These are phyloP conservation scores for Gymnoscopelus microlampas DNA, from an alignment of 2,797 vertebrate species.

Conservation along the genomic window DNA sequence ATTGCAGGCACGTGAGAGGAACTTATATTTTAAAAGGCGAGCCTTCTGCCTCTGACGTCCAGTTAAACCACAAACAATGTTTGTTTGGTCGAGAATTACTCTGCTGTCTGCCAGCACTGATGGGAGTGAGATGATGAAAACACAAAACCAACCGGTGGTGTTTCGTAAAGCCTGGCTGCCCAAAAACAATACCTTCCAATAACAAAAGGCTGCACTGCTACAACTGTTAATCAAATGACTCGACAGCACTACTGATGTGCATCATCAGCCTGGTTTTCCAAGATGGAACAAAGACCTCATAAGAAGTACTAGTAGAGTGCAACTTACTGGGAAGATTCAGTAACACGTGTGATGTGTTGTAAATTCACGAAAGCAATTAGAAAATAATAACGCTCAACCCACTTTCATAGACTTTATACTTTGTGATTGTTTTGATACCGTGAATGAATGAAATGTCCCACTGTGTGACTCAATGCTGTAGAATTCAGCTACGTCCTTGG, in stretches of 20 bases:
- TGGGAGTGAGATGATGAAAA: constrained; percentile 52
- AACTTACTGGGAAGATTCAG: constrained; percentile 47
- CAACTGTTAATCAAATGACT: constrained; percentile 61
- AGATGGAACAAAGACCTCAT: constrained; percentile 29
- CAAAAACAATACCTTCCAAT: constrained; percentile 81
- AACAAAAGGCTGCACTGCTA: constrained; percentile 42
- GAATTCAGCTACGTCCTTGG: too few species aligned
- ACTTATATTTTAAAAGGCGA: neutral
- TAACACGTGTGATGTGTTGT: constrained; percentile 24
- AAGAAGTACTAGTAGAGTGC: constrained; percentile 37
- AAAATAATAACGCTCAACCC: constrained; percentile 10
- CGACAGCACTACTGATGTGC: constrained; percentile 32
- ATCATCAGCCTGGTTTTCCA: constrained; percentile 37
- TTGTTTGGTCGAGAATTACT: constrained; percentile 34
- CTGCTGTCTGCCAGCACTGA: constrained; percentile 31
- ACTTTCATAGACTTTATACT: too few species aligned
- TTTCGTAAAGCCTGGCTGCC: constrained; percentile 68
- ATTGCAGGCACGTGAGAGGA: neutral
- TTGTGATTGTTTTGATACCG: too few species aligned
- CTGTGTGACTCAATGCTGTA: too few species aligned
- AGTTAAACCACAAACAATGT: constrained; percentile 40
- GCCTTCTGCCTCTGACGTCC: constrained; percentile 7
- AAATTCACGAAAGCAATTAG: constrained; percentile 13
- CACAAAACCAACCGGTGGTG: constrained; percentile 47
- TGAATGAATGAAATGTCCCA: too few species aligned